Evolutionary conservation across 2,888 invertebrate species (phyloP).

Genomic region (Chrysotoxum bicinctum): DNA sequence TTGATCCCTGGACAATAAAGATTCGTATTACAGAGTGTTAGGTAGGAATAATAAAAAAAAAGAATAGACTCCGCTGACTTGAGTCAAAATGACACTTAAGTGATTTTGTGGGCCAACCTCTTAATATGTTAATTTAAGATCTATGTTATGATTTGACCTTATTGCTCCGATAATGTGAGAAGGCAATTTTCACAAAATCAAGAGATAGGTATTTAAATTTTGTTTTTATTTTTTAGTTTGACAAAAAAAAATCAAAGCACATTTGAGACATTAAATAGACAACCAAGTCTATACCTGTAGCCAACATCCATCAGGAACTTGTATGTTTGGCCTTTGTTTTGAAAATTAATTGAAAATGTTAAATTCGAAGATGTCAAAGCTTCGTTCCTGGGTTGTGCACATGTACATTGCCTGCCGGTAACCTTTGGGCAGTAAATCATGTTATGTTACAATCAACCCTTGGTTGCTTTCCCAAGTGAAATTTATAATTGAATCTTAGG

Average conservation of each 20-base stretch:
- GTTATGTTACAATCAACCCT: slow-evolving; percentile 68
- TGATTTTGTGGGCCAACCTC: slow-evolving; percentile 58
- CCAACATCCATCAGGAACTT: neutral
- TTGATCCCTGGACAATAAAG: slow-evolving; percentile 74
- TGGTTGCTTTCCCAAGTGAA: slow-evolving; percentile 49
- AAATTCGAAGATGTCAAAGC: slow-evolving; percentile 64
- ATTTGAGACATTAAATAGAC: neutral
- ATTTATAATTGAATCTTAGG: slow-evolving; percentile 73
- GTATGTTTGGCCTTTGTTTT: slow-evolving; percentile 17
- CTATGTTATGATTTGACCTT: slow-evolving; percentile 58
- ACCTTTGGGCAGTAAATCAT: slow-evolving; percentile 68
- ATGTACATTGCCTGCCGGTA: slow-evolving; percentile 29
- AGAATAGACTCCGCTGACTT: slow-evolving; percentile 29
- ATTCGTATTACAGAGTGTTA: slow-evolving; percentile 48
- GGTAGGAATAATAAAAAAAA: slow-evolving; percentile 19
- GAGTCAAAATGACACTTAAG: slow-evolving; percentile 67
- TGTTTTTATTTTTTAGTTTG: neutral
- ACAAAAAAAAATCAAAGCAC: neutral
- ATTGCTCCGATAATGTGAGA: slow-evolving; percentile 66
- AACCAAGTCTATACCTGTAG: neutral
- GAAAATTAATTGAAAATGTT: slow-evolving; percentile 49
- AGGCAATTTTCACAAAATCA: slow-evolving; percentile 59
- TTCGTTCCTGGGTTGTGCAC: slow-evolving; percentile 23
- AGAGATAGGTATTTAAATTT: neutral
- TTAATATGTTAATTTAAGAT: slow-evolving; percentile 72